Base-by-base conservation (phyloP, 2,797 vertebrate species). In the Lycodopsis pacificus region DNA sequence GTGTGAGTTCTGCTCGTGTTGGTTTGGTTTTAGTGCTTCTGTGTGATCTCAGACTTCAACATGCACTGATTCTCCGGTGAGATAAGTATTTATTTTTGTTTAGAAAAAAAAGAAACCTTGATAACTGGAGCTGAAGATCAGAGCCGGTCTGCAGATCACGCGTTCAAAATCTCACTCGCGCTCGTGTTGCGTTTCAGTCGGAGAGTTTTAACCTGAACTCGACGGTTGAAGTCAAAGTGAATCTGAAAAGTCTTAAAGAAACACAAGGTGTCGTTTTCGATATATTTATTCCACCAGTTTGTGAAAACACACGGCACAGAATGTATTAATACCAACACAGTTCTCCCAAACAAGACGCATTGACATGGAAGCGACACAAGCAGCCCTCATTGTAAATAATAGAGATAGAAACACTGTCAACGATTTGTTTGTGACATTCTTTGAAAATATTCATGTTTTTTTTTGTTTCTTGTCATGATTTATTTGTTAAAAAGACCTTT, bases 81-180 rank as follows among this genome's bases (percentile, higher is more conserved):
- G 73, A 88, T 53, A 86, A 84, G 82, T 89, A 90, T 92, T 92
- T 92, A 90, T 91, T 90, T 34, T 85, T 71, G 77, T 84, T 83
- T 49, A 66, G n/a, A 80, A 46, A 57, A 64, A 61, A 53, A 49
- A 49, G 49, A 53, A 38, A 1, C n/a, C 36, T 48, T 38, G n/a
- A 36, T 62, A 44, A 44, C 69, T 79, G 84, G 72, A 86, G 71
- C 77, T 86, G 70, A 84, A 83, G 80, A 76, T 84, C 82, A 77
- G 64, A 27, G 69, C 78, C 22, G 70, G 72, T 80, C 73, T 84
- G 71, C 58, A 78, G 79, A 25, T 80, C 73, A 67, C 65, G 64
- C 64, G 13, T 14, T 54, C 71, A 44, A 34, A 65, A 66, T 56
- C 59, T 58, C 17, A 22, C 11, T 20, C 0, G 9, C 30, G 44